Percentiles rank a stretch among this genome's conserved stretches.
Conservation (phyloP, 2,797 vertebrate genomes). For the Centroberyx gerrardi region DNA sequence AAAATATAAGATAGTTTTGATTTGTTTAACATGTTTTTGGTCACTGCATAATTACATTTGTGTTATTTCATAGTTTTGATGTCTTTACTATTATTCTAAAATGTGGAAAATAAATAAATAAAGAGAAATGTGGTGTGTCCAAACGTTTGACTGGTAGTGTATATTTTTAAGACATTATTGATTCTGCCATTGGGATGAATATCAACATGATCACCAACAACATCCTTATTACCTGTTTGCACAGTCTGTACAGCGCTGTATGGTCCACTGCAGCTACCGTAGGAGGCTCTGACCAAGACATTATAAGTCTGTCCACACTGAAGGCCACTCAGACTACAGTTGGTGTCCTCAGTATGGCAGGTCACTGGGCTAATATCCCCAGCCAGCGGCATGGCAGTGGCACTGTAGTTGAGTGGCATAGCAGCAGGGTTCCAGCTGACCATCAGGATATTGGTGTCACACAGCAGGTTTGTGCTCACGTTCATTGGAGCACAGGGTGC, state of each 20-base stretch:
- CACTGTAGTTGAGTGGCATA: conserved; percentile 68
- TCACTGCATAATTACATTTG: too few relatives aligned
- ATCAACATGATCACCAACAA: not conserved
- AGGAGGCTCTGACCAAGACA: conserved; percentile 69
- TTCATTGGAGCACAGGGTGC: conserved; percentile 76
- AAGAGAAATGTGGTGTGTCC: too few relatives aligned
- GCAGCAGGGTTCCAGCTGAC: conserved; percentile 73
- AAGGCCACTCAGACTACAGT: conserved; percentile 72
- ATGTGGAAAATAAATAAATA: too few relatives aligned
- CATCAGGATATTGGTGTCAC: conserved; percentile 58
- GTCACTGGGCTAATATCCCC: conserved; percentile 30
- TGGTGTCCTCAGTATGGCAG: conserved; percentile 58
- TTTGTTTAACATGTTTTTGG: too few relatives aligned
- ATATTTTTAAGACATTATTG: too few relatives aligned
- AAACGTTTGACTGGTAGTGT: too few relatives aligned
- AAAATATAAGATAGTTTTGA: too few relatives aligned
- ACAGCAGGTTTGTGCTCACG: conserved; percentile 58
- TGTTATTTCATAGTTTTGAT: too few relatives aligned
- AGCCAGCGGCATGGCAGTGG: conserved; percentile 34
- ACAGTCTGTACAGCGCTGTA: conserved; percentile 56
- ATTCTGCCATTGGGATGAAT: not conserved
- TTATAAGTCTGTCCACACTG: conserved; percentile 77
- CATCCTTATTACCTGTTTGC: conserved; percentile 69
- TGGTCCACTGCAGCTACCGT: conserved; percentile 65
- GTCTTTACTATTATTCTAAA: too few relatives aligned